These are phyloP conservation scores for Ibidorhyncha struthersii DNA, from an alignment of 2,113 vertebrate genomes.

Conservation along the genomic window DNA sequence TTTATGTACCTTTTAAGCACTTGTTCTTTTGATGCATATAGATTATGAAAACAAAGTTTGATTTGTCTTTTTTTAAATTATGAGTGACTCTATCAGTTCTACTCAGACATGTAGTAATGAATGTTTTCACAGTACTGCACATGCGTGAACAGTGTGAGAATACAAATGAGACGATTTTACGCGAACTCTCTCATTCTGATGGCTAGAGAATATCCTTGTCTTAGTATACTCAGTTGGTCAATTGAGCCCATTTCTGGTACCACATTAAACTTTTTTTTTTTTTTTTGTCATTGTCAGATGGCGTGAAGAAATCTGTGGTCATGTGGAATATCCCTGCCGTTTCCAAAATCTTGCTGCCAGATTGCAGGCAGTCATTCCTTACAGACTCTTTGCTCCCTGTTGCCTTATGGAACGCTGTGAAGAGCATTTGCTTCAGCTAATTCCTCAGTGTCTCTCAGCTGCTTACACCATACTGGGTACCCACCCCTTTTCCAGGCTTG, in stretches of 20 bases:
- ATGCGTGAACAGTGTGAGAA: background rate
- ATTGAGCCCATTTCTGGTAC: background rate
- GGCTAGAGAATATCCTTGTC: background rate
- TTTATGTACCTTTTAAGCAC: background rate
- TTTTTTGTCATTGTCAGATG: constrained; percentile 33
- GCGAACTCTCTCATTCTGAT: background rate
- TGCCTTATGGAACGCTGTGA: constrained; percentile 76
- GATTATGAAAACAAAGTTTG: background rate
- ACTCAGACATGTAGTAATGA: background rate
- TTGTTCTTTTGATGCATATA: background rate
- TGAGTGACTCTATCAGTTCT: background rate
- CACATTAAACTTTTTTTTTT: background rate
- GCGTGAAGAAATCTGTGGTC: constrained; percentile 77
- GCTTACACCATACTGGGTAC: constrained; percentile 86
- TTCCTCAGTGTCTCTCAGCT: constrained; percentile 86
- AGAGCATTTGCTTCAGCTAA: constrained; percentile 76
- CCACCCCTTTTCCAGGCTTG: constrained; percentile 92
- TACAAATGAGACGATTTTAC: background rate
- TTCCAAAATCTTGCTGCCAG: constrained; percentile 76
- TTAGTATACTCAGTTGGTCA: background rate
- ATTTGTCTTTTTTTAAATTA: background rate
- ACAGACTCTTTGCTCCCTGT: constrained; percentile 87
- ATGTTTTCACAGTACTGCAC: background rate
- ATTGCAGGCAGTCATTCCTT: constrained; percentile 82
- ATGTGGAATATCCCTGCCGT: constrained; percentile 90